phyloP scores from a whole-genome alignment of 1,140 invertebrate species.

The Bombyx mori region DNA sequence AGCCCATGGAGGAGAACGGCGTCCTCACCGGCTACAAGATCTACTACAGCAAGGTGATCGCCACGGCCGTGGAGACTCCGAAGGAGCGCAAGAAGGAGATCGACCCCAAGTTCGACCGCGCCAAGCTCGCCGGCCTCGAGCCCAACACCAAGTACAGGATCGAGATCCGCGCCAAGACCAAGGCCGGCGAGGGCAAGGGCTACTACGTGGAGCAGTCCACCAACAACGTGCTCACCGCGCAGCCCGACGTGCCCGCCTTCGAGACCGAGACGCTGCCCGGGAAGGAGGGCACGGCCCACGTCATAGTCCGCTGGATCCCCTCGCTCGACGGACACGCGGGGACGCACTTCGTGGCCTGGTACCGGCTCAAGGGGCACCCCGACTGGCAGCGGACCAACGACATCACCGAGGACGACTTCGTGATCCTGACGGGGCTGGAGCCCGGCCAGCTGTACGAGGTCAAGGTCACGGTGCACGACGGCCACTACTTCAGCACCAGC shows the following conservation, averaged over 20 bases:
- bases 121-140: conserved; percentile 88
- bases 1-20: conserved; percentile 94
- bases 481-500: conserved; percentile 81
- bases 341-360: conserved; percentile 92
- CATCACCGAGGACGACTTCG: conserved; percentile 81
- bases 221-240: conserved; percentile 70
- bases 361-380: conserved; percentile 78
- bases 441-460: conserved; percentile 92
- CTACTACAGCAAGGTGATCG: conserved; percentile 87
- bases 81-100: conserved; percentile 84
- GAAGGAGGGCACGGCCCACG: conserved; percentile 81
- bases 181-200: conserved; percentile 85
- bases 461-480: conserved; percentile 92
- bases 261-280: conserved; percentile 78
- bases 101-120: conserved; percentile 82
- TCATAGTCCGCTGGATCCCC: conserved; percentile 87
- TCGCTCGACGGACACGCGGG: conserved; percentile 81
- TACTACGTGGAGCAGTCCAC: conserved; percentile 88
- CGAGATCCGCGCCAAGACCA: conserved; percentile 86
- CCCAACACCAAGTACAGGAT: conserved; percentile 92
- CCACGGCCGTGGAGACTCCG: conserved; percentile 77
- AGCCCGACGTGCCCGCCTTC: conserved; percentile 85
- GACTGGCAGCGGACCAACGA: conserved; percentile 74
- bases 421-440: conserved; percentile 83
- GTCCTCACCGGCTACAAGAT: conserved; percentile 93